Base-by-base conservation (phyloP, 2,113 vertebrate genomes). In the Neotragus moschatus region DNA sequence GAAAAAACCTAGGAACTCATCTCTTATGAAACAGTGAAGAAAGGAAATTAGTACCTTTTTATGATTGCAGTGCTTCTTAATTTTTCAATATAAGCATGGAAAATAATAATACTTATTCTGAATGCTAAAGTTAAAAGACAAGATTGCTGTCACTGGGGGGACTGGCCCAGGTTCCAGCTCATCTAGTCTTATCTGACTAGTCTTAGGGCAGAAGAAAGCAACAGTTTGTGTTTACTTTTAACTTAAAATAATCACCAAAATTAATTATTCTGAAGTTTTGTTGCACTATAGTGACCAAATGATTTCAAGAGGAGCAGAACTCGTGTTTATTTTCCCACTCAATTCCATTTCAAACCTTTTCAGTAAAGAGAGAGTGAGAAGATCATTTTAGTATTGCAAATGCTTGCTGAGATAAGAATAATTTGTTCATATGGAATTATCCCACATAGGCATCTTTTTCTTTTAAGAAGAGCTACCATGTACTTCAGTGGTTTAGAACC, bases 351-450 rank as follows among this genome's bases (percentile, higher is more conserved):
- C 15, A 53, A 85, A 87, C 58, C n/a, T 56, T 90, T 79, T 85
- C 33, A 36, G 9, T 39, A 84, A 56, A 81, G 43, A 53, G n/a
- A 73, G 9, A 47, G 25, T 45, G n/a, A 70, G 56, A 51, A 26
- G 8, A 47, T 36, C 36, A 53, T 91, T 91, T 91, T 84, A 81
- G 43, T 49, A 87, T 75, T 16, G 63, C 26, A 15, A 58, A 36
- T 79, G 25, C 66, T 92, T 73, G 36, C n/a, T 80, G 21, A 91
- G 47, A 84, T 88, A 63, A 77, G 30, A 45, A 30, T 55, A 85
- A 53, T 75, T 87, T 90, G 61, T 93, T 95, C 75, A 95, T 60
- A 45, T 63, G 51, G 19, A 84, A 88, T 60, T 93, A 87, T 93
- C 39, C 51, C 14, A 53, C 66, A 63, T 56, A 36, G 19, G 1